A percentile compares a stretch with the other conserved stretches of the same genome.
Conservation (phyloP, 2,113 vertebrate genomes). For the Mobula birostris region DNA sequence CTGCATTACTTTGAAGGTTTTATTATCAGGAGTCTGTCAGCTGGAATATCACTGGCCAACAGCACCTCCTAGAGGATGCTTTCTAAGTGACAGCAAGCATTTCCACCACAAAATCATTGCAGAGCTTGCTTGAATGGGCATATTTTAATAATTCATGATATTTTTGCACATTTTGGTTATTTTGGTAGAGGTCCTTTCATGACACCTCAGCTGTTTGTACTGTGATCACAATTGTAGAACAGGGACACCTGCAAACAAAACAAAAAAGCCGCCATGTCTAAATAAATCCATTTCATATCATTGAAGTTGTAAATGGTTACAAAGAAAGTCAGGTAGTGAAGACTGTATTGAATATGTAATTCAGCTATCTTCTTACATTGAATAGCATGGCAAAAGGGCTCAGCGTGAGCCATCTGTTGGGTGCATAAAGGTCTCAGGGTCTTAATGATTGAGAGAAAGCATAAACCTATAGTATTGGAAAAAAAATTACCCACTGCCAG, state of each 20-base stretch:
- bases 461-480: too few species aligned
- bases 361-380: background rate
- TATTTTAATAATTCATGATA: background rate
- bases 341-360: background rate
- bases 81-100: background rate
- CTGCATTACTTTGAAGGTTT: background rate
- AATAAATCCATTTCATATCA: background rate
- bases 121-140: background rate
- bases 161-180: background rate
- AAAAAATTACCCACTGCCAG: background rate
- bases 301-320: background rate
- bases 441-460: background rate
- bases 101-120: background rate
- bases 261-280: background rate
- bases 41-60: background rate
- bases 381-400: background rate
- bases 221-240: background rate
- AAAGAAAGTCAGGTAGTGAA: background rate
- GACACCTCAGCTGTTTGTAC: background rate
- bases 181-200: background rate
- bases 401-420: background rate
- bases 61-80: conserved; percentile 11
- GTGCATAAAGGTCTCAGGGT: background rate
- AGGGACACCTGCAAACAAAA: background rate
- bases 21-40: background rate